Conservation (phyloP, 2,797 vertebrate genomes). For the Dendrocincla tyrannina region DNA sequence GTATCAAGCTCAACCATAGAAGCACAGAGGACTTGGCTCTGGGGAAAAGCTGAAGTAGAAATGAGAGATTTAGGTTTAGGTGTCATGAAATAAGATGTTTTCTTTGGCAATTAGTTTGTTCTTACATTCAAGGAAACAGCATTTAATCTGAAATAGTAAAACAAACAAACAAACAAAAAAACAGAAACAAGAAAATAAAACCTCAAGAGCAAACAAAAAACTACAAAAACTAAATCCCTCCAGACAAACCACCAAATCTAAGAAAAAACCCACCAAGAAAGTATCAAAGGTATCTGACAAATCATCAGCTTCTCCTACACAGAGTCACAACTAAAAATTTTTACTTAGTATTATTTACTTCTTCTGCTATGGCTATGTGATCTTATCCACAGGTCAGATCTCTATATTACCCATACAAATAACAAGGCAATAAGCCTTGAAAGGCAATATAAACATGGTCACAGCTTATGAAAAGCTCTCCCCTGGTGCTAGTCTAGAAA, state of each 20-base stretch:
- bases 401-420: neutral
- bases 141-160: neutral
- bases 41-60: neutral
- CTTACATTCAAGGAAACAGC: neutral
- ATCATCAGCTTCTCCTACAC: neutral
- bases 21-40: neutral
- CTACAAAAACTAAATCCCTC: rapidly evolving
- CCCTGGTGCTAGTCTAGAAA: neutral
- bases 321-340: neutral
- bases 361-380: neutral
- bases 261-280: neutral
- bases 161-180: neutral
- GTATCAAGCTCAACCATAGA: neutral
- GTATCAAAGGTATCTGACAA: neutral
- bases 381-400: neutral
- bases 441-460: neutral
- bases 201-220: neutral
- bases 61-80: neutral
- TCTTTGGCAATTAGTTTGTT: neutral
- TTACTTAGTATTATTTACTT: neutral
- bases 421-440: neutral
- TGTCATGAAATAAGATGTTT: neutral
- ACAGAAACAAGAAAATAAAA: neutral
- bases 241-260: neutral
- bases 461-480: neutral